These are phyloP conservation scores for Phrynocephalus vlangalii DNA, from an alignment of 2,797 vertebrate genomes.

Conservation along the genomic window DNA sequence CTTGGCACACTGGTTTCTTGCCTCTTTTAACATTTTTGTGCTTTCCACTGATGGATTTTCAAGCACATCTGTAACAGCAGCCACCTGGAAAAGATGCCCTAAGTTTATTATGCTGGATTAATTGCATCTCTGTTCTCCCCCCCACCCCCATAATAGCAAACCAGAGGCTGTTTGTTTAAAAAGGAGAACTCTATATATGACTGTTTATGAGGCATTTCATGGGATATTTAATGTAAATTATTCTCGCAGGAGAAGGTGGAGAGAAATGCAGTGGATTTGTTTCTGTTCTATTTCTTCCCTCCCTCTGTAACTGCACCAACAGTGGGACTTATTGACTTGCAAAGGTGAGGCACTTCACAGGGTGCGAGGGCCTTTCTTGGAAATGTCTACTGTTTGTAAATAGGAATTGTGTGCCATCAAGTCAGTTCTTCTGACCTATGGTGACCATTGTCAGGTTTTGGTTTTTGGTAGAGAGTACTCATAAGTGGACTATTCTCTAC, in stretches of 20 bases:
- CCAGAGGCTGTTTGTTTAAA: conserved; percentile 37
- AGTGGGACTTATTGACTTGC: not conserved
- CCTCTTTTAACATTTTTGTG: conserved; percentile 25
- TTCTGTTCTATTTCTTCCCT: not conserved
- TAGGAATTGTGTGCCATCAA: no score
- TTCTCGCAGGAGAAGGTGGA: not conserved
- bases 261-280: not conserved
- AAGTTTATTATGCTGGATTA: conserved; percentile 51
- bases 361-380: not conserved
- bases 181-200: not conserved
- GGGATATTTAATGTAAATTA: conserved; percentile 35
- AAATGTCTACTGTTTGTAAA: no score
- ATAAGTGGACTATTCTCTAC: no score
- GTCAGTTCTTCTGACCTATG: no score
- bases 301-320: not conserved
- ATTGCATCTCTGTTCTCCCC: conserved; percentile 10
- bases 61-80: conserved; percentile 32
- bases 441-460: no score
- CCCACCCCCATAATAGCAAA: conserved; percentile 20
- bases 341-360: not conserved
- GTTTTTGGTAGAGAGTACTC: no score
- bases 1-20: conserved; percentile 16
- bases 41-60: conserved; percentile 36
- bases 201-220: conserved; percentile 40
- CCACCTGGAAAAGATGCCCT: conserved; percentile 19